Conservation (phyloP, 92 coral and sea anemone species). For the Palythoa caribaeorum region DNA sequence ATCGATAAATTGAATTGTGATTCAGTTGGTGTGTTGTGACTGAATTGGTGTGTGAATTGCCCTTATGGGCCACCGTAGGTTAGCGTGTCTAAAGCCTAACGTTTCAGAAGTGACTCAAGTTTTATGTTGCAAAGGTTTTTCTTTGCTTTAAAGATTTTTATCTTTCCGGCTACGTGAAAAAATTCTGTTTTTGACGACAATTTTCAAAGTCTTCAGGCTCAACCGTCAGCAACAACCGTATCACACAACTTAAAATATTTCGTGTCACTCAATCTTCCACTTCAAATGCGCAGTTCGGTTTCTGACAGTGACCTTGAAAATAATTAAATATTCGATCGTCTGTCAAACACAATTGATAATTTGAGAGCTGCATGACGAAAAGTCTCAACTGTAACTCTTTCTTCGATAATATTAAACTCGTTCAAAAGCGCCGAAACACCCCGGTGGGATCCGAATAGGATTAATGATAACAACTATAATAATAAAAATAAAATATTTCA, state of each 20-base stretch:
- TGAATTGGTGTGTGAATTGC: no score
- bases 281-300: background rate
- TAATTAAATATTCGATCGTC: conserved; percentile 12
- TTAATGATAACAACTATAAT: background rate
- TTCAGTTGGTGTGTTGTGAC: no score
- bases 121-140: no score
- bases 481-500: background rate
- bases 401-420: background rate
- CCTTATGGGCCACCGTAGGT: no score
- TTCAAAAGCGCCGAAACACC: background rate
- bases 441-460: background rate
- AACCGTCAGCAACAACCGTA: background rate
- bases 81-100: no score
- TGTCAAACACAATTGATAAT: background rate
- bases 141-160: no score
- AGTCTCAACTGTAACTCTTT: background rate
- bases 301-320: conserved; percentile 3
- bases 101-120: no score
- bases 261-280: background rate
- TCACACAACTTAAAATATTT: background rate
- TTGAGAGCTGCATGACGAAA: background rate
- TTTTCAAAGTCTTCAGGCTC: background rate
- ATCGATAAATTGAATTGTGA: no score
- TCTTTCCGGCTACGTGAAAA: no score
- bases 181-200: no score